Base-by-base conservation (phyloP, 2,797 vertebrate species). In the Dipus sagitta region DNA sequence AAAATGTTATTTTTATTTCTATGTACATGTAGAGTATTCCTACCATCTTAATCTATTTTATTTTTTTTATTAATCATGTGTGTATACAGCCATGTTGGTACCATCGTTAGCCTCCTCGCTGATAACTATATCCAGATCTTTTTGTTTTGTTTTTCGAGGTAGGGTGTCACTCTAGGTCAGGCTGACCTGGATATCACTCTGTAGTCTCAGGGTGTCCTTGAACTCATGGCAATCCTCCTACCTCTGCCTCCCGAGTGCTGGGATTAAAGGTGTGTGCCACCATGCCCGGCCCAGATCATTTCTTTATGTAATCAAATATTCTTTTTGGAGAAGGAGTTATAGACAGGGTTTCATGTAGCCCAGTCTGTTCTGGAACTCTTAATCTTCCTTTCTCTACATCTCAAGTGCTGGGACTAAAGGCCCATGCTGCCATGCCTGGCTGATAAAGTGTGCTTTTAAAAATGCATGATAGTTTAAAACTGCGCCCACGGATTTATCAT, bases 1-100 rank as follows among this genome's bases (percentile, higher is more conserved):
- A 85, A 34, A 83, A 79, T 38, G n/a, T 75, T 82, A 52, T 74
- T 95, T 90, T 79, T 90, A 90, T 86, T 91, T 91, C 75, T 65
- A 1, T 54, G 6, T 77, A n/a, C 62, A 74, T 42, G 14, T 70
- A 34, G 23, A 91, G 34, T 80, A 18, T 80, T 75, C 60, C 88
- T 78, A 67, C 1, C 78, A 32, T 89, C 89, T 92, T 62, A 47
- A 65, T 93, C 67, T 92, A 74, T 71, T 90, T 88, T 79, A 85
- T 38, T 38, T 38, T 38, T 38, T 38, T 38, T 38, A 38, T 38
- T 38, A 38, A 6, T 38, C 6, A 38, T 38, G 38, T 38, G 38
- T 38, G 38, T 38, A 38, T 38, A 38, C 38, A 38, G 38, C 38
- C 38, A 38, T 38, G 38, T 38, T 38, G 38, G 38, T 38, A 38